Percentiles rank a stretch among this genome's conserved stretches.
Conservation (phyloP, 1,140 invertebrate species). For the Drosophila simulans region DNA sequence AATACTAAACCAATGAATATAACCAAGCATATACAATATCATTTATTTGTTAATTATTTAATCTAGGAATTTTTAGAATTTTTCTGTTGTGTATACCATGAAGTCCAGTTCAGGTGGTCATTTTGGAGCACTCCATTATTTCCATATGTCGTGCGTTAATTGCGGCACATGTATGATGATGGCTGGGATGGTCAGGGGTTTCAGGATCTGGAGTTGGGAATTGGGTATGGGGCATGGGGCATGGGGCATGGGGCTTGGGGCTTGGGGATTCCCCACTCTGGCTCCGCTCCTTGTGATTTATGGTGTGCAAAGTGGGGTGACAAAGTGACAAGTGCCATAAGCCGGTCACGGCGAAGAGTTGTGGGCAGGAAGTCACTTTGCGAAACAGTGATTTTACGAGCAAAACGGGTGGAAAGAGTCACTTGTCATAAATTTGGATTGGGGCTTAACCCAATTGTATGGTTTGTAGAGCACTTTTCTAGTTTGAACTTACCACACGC, state of each 20-base stretch:
- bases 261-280: neutral
- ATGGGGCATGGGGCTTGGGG: neutral
- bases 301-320: constrained; percentile 63
- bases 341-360: constrained; percentile 12
- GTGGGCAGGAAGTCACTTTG: constrained; percentile 26
- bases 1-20: too few relatives aligned
- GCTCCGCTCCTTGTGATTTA: constrained; percentile 59
- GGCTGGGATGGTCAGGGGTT: neutral
- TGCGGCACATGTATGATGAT: constrained; percentile 24
- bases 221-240: neutral
- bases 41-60: too few relatives aligned
- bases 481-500: neutral
- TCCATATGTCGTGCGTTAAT: constrained; percentile 50
- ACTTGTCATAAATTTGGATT: constrained; percentile 29
- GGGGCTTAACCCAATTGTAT: neutral
- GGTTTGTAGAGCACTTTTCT: neutral
- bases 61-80: too few relatives aligned
- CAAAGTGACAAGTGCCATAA: constrained; percentile 61
- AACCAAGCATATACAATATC: too few relatives aligned
- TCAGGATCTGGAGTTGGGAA: too few relatives aligned
- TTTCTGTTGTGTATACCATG: neutral
- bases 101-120: constrained; percentile 6
- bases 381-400: constrained; percentile 31
- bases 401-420: neutral
- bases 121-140: constrained; percentile 22